phyloP scores from a whole-genome alignment of 2,888 invertebrate species.

The Tinea trinotella region DNA sequence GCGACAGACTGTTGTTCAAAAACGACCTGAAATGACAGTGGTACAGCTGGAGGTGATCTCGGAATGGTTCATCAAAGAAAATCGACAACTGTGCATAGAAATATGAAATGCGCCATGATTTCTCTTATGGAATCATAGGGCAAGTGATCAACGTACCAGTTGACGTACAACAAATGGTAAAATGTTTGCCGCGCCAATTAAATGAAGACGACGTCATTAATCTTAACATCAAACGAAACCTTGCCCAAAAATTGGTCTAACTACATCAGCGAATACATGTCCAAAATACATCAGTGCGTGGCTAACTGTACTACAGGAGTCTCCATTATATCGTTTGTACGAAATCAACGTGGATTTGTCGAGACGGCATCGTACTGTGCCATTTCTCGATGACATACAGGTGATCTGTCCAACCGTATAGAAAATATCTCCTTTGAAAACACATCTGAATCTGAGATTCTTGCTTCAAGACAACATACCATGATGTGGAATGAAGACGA shows the following conservation, averaged over 20 bases:
- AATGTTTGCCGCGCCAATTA: too few species aligned
- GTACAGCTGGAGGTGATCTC: slow-evolving; percentile 32
- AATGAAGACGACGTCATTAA: too few species aligned
- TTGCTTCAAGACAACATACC: slow-evolving; percentile 26
- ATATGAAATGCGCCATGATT: slow-evolving; percentile 32
- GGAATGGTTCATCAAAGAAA: slow-evolving; percentile 29
- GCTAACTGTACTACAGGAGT: slow-evolving; percentile 29
- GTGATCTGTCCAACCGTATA: slow-evolving; percentile 27
- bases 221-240: slow-evolving; percentile 32
- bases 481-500: too few species aligned
- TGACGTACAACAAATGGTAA: slow-evolving; percentile 33
- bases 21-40: slow-evolving; percentile 38
- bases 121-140: slow-evolving; percentile 34
- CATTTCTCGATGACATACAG: slow-evolving; percentile 24
- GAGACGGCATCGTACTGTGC: slow-evolving; percentile 26
- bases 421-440: slow-evolving; percentile 28
- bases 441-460: slow-evolving; percentile 28
- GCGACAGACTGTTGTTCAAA: slow-evolving; percentile 37
- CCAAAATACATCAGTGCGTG: slow-evolving; percentile 31
- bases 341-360: slow-evolving; percentile 32
- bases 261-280: slow-evolving; percentile 31
- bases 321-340: slow-evolving; percentile 31
- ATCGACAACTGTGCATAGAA: slow-evolving; percentile 26
- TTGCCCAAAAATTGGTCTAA: slow-evolving; percentile 34
- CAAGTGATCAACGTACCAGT: slow-evolving; percentile 45